Base-by-base conservation (phyloP, 2,797 vertebrate species). In the Hyperoplus immaculatus region DNA sequence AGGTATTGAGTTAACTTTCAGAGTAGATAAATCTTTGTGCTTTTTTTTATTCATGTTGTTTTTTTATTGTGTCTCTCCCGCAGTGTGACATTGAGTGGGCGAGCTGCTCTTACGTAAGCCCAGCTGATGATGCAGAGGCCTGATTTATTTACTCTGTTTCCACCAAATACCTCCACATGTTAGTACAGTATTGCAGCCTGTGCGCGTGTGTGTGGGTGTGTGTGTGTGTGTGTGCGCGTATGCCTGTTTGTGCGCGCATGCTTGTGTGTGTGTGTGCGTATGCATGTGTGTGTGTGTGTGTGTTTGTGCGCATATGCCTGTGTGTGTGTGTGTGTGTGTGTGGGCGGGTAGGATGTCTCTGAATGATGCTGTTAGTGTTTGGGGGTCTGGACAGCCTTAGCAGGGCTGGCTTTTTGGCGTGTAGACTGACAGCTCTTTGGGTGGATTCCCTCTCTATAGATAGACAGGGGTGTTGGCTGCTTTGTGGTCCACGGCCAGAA, bases 401-500 rank as follows among this genome's bases (percentile, higher is more conserved):
- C 72, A 77, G 69, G 73, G 84, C 13, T 68, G 86, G 93, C 82
- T 83, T 80, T 91, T 80, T 91, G 89, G 88, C 84, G 9, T 56
- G 72, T 73, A 77, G 88, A 91, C 89, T 92, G 92, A 93, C 93
- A 92, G 89, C 69, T 90, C 81, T 91, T 94, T 94, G 94, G 93
- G 92, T 91, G 90, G 94, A 93, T 95, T 91, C 88, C 90, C 78
- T 82, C 89, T 94, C 94, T 94, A 95, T 94, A 95, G 92, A 95
- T 95, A 95, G 95, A 93, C 92, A 83, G 78, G 94, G 94, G 94
- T 94, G 95, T 95, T 90, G 93, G 92, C 86, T 58, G 75, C 78
- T 93, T 90, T 94, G 92, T 91, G 94, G 93, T 94, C 89, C 87
- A 57, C 84, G 72, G 92, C 73, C 84, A 93, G 92, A 94, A 92